Evolutionary conservation across 2,797 vertebrate species (phyloP).

Genomic region (Carcharodon carcharias): DNA sequence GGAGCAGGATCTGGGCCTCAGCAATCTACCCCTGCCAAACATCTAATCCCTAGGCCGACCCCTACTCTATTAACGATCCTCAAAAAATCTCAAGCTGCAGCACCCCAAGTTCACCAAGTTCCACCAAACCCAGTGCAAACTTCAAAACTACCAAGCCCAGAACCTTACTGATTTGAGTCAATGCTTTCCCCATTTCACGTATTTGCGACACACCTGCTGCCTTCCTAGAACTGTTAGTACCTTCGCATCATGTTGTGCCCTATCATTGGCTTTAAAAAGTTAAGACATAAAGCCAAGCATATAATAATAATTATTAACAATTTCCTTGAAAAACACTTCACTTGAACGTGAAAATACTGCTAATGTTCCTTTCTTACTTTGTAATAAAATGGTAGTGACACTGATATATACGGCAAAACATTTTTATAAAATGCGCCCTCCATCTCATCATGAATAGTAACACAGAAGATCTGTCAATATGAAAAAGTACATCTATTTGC

Average conservation of each 20-base stretch:
- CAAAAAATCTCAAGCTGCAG: too few species aligned
- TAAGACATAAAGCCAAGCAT: neutral
- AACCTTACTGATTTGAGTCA: neutral
- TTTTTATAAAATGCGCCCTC: too few species aligned
- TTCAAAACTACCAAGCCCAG: neutral
- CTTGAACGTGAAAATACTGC: neutral
- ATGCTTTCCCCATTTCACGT: neutral
- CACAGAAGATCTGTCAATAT: neutral
- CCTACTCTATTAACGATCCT: too few species aligned
- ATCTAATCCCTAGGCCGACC: too few species aligned
- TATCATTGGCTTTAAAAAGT: neutral
- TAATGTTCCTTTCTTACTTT: neutral
- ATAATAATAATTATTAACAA: neutral
- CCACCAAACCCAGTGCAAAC: neutral
- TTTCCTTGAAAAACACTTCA: neutral
- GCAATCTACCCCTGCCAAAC: too few species aligned
- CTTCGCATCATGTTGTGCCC: neutral
- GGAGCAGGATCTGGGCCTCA: too few species aligned
- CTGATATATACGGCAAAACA: neutral
- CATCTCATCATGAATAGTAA: neutral
- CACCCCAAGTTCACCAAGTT: too few species aligned
- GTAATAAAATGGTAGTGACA: neutral
- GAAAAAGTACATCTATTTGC: neutral
- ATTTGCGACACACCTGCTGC: neutral
- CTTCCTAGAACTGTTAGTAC: neutral